Percentiles rank a stretch among this genome's conserved stretches.
These are phyloP conservation scores for Danionella cerebrum DNA, from an alignment of 2,113 vertebrate species.

Conservation along the genomic window DNA sequence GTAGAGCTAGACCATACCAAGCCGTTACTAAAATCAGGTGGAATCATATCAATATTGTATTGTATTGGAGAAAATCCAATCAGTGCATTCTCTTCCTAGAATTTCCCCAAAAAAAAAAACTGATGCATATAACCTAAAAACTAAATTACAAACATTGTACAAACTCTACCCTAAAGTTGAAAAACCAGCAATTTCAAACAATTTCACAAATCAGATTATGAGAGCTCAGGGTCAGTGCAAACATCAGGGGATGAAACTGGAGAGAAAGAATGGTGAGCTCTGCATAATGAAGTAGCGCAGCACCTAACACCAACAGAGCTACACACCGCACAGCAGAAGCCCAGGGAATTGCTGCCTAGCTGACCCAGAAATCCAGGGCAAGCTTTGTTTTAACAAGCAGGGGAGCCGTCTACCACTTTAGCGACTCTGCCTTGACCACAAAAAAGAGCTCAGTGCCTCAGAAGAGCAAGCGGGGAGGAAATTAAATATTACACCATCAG, in stretches of 20 bases:
- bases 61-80: no score
- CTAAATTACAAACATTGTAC: no score
- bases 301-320: slow-evolving; percentile 40
- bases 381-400: slow-evolving; percentile 72
- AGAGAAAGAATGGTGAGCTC: slow-evolving; percentile 18
- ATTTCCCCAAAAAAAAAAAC: no score
- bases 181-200: no score
- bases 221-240: background rate
- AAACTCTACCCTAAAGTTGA: no score
- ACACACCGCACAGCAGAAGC: slow-evolving; percentile 51
- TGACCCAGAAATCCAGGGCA: slow-evolving; percentile 71
- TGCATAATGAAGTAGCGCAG: slow-evolving; percentile 14
- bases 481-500: slow-evolving; percentile 68
- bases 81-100: no score
- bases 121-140: no score
- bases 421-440: slow-evolving; percentile 60
- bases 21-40: no score
- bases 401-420: slow-evolving; percentile 61
- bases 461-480: slow-evolving; percentile 60
- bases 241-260: background rate
- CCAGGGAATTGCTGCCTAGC: slow-evolving; percentile 61
- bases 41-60: no score
- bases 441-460: slow-evolving; percentile 57
- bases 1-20: no score
- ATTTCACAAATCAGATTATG: background rate